phyloP scores from a whole-genome alignment of 1,140 invertebrate species.

The Odontomachus brunneus region DNA sequence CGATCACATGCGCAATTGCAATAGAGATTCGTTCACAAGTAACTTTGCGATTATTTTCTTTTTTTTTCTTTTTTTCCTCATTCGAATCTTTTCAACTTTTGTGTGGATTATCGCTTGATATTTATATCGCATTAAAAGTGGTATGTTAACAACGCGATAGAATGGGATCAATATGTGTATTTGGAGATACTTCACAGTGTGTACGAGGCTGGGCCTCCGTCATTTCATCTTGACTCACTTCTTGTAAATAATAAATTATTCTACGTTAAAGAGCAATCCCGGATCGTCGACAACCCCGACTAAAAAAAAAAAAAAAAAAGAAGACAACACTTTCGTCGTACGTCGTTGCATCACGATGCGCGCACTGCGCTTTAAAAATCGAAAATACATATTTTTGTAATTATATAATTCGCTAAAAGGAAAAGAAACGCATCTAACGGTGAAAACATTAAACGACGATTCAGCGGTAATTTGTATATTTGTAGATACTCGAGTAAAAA shows the following conservation, averaged over 20 bases:
- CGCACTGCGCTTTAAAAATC: conserved; percentile 29
- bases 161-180: conserved; percentile 45
- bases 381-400: conserved; percentile 59
- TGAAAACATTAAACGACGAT: conserved; percentile 39
- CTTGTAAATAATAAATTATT: conserved; percentile 76
- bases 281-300: conserved; percentile 14
- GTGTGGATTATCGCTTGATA: background rate
- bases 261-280: conserved; percentile 30
- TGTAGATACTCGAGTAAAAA: conserved; percentile 78
- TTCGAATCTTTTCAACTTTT: background rate
- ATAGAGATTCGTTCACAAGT: conserved; percentile 4
- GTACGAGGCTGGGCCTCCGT: conserved; percentile 39
- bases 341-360: background rate
- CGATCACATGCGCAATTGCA: conserved; percentile 16
- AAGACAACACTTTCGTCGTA: background rate
- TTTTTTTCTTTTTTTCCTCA: background rate
- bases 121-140: conserved; percentile 1
- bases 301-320: conserved; percentile 1
- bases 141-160: conserved; percentile 32
- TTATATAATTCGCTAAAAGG: conserved; percentile 40
- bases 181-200: conserved; percentile 10
- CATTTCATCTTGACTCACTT: conserved; percentile 26
- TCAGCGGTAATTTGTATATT: conserved; percentile 80
- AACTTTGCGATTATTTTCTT: background rate
- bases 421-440: conserved; percentile 3